Evolutionary conservation across 2,797 vertebrate species (phyloP), one percentile per base, ranked within the genome.

Genomic region (Chaetophractus vellerosus): DNA sequence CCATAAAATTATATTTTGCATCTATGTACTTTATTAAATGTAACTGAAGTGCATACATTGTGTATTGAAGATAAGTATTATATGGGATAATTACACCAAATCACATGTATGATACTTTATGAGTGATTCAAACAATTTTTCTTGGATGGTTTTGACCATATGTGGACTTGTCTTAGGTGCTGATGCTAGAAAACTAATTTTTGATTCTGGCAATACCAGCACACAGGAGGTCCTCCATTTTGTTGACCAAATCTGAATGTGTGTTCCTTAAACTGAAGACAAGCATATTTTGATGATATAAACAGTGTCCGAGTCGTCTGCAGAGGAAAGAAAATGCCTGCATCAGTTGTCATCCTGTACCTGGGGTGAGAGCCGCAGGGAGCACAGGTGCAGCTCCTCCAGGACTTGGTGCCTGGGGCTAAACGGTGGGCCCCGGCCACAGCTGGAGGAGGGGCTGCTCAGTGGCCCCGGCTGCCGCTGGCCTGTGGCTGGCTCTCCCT

Each of bases 1-100:
- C 38, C 80, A 6, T 82, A 78, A 95, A 84, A 76, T 95, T 91
- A 38, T 69, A 76, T 61, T 91, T 95, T 93, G 45, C 64, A 74
- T 85, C 76, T 95, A 26, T 59, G 48, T 8, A 91, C 69, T 88
- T 89, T 72, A 74, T 74, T 75, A 84, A 38, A 91, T 87, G 68
- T 38, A 78, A 55, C 71, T 52, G 52, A 59, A 63, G 36, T 88
- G 33, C 21, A 79, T 74, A 55, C 4, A 33, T 55, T 88, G 26
- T 81, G 21, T 69, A 64, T 45, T 38, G 18, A 38, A 86, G 75
- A 80, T 83, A 86, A 28, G 72, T n/a, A 48, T 80, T 90, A 66
- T 84, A 88, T 57, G 72, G 84, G 52, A 91, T 26, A 78, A 2
- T 61, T 52, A 82, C 3, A 93, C 26, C 79, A 92, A 93, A 90